Conservation (phyloP, 2,113 vertebrate species). For the Pantherophis guttatus region DNA sequence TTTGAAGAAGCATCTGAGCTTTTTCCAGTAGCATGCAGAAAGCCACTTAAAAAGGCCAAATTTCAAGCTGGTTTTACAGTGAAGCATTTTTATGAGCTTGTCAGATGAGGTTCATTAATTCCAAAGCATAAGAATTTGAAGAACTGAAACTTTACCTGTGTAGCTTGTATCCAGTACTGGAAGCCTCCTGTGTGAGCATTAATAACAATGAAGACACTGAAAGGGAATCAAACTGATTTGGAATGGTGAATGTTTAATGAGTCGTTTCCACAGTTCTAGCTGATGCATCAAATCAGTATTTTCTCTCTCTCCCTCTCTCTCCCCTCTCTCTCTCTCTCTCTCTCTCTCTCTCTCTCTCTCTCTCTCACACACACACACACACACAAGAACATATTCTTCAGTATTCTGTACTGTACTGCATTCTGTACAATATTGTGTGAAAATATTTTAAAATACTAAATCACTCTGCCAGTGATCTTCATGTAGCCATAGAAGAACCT, state of each 20-base stretch:
- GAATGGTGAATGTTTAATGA: conserved; percentile 29
- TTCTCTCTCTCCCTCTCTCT: no score
- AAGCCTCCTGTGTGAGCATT: not conserved
- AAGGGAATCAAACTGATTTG: conserved; percentile 38
- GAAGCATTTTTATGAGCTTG: not conserved
- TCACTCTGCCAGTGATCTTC: not conserved
- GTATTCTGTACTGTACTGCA: not conserved
- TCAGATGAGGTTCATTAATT: conserved; percentile 27
- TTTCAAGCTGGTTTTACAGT: conserved; percentile 15
- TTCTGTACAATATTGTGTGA: not conserved
- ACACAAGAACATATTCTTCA: not conserved
- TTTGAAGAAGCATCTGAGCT: not conserved
- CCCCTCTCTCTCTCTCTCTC: not conserved
- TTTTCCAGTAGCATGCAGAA: not conserved
- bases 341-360: no score
- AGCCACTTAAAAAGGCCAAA: not conserved
- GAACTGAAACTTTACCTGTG: conserved; percentile 8
- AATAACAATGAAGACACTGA: conserved; percentile 30
- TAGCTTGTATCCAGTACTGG: conserved; percentile 25
- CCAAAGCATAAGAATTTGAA: conserved; percentile 15
- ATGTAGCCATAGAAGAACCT: not conserved
- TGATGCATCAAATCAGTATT: not conserved
- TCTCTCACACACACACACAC: not conserved
- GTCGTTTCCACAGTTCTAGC: conserved; percentile 17
- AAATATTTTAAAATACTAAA: not conserved